Evolutionary conservation across 1,140 invertebrate genomes (phyloP).

Genomic region (Zaprionus ornatus): DNA sequence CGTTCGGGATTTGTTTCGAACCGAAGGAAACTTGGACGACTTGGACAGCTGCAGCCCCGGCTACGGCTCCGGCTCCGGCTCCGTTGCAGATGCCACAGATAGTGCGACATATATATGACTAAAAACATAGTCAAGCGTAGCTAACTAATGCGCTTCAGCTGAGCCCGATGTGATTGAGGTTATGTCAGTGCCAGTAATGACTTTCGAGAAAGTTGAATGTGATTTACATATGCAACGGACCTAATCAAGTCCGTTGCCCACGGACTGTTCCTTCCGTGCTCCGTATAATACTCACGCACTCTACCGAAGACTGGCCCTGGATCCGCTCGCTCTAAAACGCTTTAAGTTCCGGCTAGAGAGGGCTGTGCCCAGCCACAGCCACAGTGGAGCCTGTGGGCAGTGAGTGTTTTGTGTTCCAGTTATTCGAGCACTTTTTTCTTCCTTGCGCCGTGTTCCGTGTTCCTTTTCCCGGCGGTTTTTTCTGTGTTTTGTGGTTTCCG

Average conservation of each 20-base stretch:
- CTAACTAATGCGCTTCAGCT: background rate
- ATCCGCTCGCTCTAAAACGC: too few species aligned
- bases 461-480: constrained; percentile 20
- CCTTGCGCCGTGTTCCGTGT: constrained; percentile 9
- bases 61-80: background rate
- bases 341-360: too few species aligned
- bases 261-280: too few species aligned
- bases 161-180: background rate
- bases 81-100: constrained; percentile 2
- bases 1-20: constrained; percentile 53
- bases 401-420: constrained; percentile 10
- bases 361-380: too few species aligned
- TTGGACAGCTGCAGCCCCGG: constrained; percentile 7
- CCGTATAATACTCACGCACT: too few species aligned
- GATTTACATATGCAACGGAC: background rate
- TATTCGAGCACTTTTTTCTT: constrained; percentile 5
- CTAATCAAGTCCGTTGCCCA: background rate
- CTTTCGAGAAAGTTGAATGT: background rate
- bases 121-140: background rate
- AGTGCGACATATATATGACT: background rate
- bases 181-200: background rate
- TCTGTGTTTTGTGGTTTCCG: constrained; percentile 71
- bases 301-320: too few species aligned
- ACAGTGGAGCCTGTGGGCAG: background rate
- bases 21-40: constrained; percentile 26